Evolutionary conservation across 2,797 vertebrate species (phyloP).

Genomic region (Bryconaethiops microstoma): DNA sequence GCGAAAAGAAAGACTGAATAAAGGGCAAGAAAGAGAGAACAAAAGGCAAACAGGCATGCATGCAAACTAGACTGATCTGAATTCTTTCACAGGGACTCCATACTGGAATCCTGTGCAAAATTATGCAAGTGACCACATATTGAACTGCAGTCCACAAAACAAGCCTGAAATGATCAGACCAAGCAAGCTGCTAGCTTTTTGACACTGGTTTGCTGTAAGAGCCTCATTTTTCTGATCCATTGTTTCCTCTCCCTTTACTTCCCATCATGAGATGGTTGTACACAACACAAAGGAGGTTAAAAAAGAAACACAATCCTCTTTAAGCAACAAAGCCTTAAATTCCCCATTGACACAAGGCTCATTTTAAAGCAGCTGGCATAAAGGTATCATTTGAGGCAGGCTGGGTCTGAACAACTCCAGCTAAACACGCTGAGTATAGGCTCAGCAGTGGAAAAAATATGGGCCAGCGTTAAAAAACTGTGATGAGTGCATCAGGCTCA

Average conservation of each 20-base stretch:
- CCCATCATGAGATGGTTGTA: not conserved
- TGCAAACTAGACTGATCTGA: not conserved
- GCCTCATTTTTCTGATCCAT: not conserved
- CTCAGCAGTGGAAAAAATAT: not conserved
- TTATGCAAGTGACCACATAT: not conserved
- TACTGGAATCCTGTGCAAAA: not conserved
- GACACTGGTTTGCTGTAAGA: not conserved
- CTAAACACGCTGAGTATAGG: not conserved
- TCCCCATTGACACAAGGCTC: not conserved
- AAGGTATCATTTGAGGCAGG: not conserved
- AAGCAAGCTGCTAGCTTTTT: not conserved
- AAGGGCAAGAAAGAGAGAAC: too few species aligned
- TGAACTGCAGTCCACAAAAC: not conserved
- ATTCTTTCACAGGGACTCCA: not conserved
- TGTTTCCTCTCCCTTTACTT: not conserved
- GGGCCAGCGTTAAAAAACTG: not conserved
- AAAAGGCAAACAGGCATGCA: not conserved
- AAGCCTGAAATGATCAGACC: not conserved
- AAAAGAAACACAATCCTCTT: not conserved
- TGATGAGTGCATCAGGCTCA: too few species aligned
- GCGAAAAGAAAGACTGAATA: too few species aligned
- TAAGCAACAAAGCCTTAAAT: not conserved
- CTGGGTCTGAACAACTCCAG: not conserved
- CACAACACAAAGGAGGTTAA: not conserved
- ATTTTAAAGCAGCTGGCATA: not conserved